Conservation (phyloP, 1,140 invertebrate species). For the Drosophila orena region DNA sequence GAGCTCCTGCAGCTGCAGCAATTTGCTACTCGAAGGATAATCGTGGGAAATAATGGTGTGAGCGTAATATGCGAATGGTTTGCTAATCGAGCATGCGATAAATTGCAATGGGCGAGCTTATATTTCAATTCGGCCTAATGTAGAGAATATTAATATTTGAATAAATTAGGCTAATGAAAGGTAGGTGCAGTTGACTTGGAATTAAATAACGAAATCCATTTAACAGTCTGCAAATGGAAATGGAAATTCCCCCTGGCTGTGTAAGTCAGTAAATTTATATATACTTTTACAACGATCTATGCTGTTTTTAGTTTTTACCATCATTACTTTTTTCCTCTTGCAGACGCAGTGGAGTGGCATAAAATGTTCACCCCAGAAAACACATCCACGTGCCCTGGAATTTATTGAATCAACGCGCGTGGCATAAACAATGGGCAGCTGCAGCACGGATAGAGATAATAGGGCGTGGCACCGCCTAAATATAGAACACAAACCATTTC, state of each 20-base stretch:
- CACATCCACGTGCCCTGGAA: slow-evolving; percentile 38
- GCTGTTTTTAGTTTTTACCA: too few relatives aligned
- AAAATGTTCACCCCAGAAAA: slow-evolving; percentile 34
- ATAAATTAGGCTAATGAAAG: too few relatives aligned
- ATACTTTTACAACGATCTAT: too few relatives aligned
- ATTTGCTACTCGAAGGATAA: slow-evolving; percentile 30
- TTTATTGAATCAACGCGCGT: slow-evolving; percentile 71
- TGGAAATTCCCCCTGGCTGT: too few relatives aligned
- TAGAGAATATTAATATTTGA: too few relatives aligned
- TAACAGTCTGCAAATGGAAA: too few relatives aligned
- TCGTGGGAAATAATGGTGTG: slow-evolving; percentile 24
- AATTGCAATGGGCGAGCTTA: slow-evolving; percentile 6
- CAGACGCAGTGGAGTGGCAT: slow-evolving; percentile 15
- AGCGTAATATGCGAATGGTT: slow-evolving; percentile 27
- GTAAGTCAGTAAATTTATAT: too few relatives aligned
- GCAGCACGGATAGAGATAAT: slow-evolving; percentile 31
- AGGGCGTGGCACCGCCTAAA: slow-evolving; percentile 55
- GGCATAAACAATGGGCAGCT: slow-evolving; percentile 65
- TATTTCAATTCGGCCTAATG: background rate
- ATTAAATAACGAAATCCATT: too few relatives aligned
- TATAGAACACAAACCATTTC: slow-evolving; percentile 53
- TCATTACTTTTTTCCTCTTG: background rate
- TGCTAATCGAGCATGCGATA: slow-evolving; percentile 30
- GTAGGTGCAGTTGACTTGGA: too few relatives aligned
- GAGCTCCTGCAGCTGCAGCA: slow-evolving; percentile 11